Evolutionary conservation across 1,140 invertebrate species (phyloP), one percentile per base, ranked within the genome.

Genomic region (Drosophila persimilis): DNA sequence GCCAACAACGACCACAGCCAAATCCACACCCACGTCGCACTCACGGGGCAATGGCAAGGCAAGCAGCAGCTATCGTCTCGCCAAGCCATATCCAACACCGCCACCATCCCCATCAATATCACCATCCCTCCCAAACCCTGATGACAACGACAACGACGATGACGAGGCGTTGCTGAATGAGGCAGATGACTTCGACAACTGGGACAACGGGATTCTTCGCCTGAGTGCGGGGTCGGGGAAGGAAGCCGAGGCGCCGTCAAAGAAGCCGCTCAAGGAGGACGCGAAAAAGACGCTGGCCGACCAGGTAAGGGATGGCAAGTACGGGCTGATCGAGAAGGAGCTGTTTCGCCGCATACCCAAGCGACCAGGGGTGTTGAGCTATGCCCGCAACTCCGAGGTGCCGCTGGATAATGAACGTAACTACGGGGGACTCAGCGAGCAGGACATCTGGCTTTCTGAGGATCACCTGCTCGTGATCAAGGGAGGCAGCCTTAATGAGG

Each of bases 371-470:
- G 94, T 97, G 15, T 92, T 97, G 5, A 97, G 96, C 80, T 97
- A 97, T 81, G 93, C 94, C 13, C 91, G 93, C 0, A 97, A 97
- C 83, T 93, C 95, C 0, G 96, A 97, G 80, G 95, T 96, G 2
- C 94, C 95, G 0, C 94, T 95, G 76, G 96, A 97, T 89, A 96
- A 95, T 58, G 92, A 94, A 1, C 94, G 95, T 57, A 97, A 94
- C 90, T 92, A 96, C 3, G 97, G 96, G 9, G 97, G 97, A 11
- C 92, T 98, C 0, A 94, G 95, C 73, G 93, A 95, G 58, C 95
- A 97, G 46, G 96, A 98, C 69, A 97, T 98, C 70, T 98, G 96
- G 96, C 92, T 97, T 46, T 95, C 96, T 0, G 97, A 97, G 83
- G 96, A 97, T 83, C 96, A 97, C 89, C 92, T 98, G 31, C 91